Evolutionary conservation across 2,888 invertebrate species (phyloP).

Genomic region (Hirtodrosophila alboralis): DNA sequence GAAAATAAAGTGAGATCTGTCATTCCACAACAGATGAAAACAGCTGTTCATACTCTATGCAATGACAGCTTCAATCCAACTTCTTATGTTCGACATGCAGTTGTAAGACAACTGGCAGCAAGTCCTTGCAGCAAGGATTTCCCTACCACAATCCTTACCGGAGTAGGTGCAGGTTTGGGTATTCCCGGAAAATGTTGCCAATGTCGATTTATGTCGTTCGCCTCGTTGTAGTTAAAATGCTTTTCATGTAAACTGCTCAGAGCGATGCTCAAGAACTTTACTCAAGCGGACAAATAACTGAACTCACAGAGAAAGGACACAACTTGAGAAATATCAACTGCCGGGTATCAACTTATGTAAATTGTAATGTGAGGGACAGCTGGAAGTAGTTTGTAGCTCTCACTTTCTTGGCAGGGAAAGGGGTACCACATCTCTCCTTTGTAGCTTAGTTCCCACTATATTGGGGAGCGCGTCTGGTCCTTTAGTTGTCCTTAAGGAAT

Average conservation of each 20-base stretch:
- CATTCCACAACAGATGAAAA: constrained; percentile 17
- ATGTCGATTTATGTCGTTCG: constrained; percentile 57
- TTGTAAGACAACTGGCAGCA: constrained; percentile 41
- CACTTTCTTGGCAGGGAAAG: constrained; percentile 7
- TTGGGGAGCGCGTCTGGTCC: constrained; percentile 31
- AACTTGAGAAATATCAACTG: constrained; percentile 64
- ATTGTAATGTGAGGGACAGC: constrained; percentile 58
- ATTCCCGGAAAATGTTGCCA: constrained; percentile 28
- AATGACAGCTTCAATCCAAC: constrained; percentile 2
- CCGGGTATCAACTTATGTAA: constrained; percentile 69
- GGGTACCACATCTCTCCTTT: no score
- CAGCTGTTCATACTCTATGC: constrained; percentile 27
- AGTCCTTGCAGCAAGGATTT: constrained; percentile 28
- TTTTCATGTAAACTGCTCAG: constrained; percentile 68
- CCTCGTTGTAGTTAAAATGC: constrained; percentile 69
- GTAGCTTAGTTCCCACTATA: constrained; percentile 35
- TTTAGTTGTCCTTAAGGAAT: constrained; percentile 71
- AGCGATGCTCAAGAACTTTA: constrained; percentile 45
- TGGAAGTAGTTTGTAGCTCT: constrained; percentile 13
- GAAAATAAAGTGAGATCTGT: constrained; percentile 10
- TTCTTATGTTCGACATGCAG: constrained; percentile 6
- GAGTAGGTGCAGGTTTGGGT: neutral
- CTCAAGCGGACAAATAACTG: constrained; percentile 66
- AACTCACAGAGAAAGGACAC: constrained; percentile 37
- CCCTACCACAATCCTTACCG: constrained; percentile 11